These are phyloP conservation scores for Drosophila picticornis DNA, from an alignment of 2,888 invertebrate genomes.

Conservation along the genomic window DNA sequence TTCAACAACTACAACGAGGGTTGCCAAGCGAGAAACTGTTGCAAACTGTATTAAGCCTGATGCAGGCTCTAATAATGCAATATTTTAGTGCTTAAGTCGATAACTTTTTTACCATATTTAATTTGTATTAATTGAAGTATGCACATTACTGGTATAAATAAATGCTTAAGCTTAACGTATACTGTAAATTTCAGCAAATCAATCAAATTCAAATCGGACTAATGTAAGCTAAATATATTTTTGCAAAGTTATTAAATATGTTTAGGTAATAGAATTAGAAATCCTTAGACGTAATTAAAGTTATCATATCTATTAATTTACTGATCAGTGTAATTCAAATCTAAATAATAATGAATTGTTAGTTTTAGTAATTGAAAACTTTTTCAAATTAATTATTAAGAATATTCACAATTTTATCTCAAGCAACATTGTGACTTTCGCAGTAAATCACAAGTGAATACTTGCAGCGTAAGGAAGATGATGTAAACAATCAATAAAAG, in stretches of 20 bases:
- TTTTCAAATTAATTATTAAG: background rate
- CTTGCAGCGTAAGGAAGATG: background rate
- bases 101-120: background rate
- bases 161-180: too few species aligned
- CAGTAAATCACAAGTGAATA: background rate
- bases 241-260: background rate
- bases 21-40: constrained; percentile 10
- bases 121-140: background rate
- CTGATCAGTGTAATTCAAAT: background rate
- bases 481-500: background rate
- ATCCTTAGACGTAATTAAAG: background rate
- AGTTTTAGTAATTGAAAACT: background rate
- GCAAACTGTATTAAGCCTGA: background rate
- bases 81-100: background rate
- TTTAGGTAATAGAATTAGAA: background rate
- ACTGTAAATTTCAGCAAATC: background rate
- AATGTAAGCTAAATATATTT: background rate
- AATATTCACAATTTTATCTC: background rate
- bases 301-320: background rate
- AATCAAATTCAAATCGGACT: background rate
- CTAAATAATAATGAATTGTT: background rate
- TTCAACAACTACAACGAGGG: constrained; percentile 34
- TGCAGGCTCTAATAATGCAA: background rate
- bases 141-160: background rate
- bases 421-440: background rate